Evolutionary conservation across 2,113 vertebrate genomes (phyloP), one percentile per base, ranked within the genome.

Genomic region (Tetraodon nigroviridis): DNA sequence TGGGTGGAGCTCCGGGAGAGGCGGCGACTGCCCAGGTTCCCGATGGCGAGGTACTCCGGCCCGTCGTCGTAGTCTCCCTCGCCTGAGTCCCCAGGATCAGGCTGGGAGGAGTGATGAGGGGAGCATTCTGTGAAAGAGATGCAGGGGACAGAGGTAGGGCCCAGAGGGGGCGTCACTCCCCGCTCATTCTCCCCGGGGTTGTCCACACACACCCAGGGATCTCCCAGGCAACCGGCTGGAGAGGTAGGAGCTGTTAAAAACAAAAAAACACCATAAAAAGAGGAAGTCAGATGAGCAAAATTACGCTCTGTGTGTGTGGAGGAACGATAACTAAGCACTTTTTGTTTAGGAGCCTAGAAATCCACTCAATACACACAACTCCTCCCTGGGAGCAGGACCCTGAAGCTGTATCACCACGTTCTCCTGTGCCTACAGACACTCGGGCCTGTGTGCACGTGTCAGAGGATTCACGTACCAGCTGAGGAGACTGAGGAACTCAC

Each of bases 41-140:
- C 97, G 0, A 99, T 98, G 37, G 95, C 96, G 80, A 99, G 83
- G 80, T 99, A 99, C 80, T 99, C 97, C 0, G 97, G 97, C 3
- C 94, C 96, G 0, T 98, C 97, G 0, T 95, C 95, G 32, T 75
- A 86, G 40, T 98, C 94, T 0, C 90, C 84, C 42, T 92, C 93
- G 8, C 82, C 83, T 0, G 89, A 90, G 49, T 94, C 93, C 0
- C 42, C 71, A 0, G 49, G 52, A 42, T 88, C 86, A 4, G 82
- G 51, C 7, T 62, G 79, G 32, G 37, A 29, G 17, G 68, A 50
- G 15, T 54, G 48, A 0, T 76, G 19, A 0, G 55, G 51, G 10
- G 58, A 27, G 5, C 84, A 44, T 24, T 84, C 84, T 0, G 67
- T 69, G 14, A 82, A 65, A 14, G 70, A 77, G 32, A 80, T 69